Evolutionary conservation across 1,140 invertebrate genomes (phyloP), one percentile per base, ranked within the genome.

Genomic region (Brachionus rotundiformis): DNA sequence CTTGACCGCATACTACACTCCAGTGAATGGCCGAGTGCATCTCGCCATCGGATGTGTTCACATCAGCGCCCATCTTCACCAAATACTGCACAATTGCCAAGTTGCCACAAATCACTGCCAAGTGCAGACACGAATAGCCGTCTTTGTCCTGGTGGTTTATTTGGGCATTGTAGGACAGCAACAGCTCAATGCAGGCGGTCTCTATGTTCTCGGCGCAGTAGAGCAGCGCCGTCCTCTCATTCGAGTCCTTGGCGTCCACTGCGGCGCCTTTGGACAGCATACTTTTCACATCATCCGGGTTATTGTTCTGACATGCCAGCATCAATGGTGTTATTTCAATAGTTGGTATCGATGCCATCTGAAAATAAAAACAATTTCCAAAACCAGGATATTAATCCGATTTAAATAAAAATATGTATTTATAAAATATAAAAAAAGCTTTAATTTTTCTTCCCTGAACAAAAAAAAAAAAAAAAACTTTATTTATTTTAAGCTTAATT

Each of bases 11-110:
- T 92, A 93, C 83, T 94, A 94, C 27, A 3, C 96, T 96, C 96
- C 96, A 99, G 88, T 99, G 96, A 13, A 97, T 92, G n/a, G 94
- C 92, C 1, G 95, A 95, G 86, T 99, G 96, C 71, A 93, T 92
- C 86, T 98, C 96, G 85, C 94, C 92, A 87, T 98, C 96, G 75
- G 93, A 90, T 39, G 92, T 92, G 86, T 94, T 93, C 54, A 98
- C 91, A 85, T 96, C 92, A 8, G 95, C 95, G 27, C 87, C 87
- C 81, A 84, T 85, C 47, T 88, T 85, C 7, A 89, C 75, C 59
- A 89, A 83, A 31, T 87, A 83, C 36, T 85, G 83, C 1, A 88
- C 83, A 31, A 89, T 73, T 7, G 85, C 84, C 3, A 84, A 73
- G 83, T 89, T 88, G 3, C 87, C 87, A 3, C 85, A 85, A 23